Conservation (phyloP, 1,140 invertebrate species). For the Sarcophaga peregrina region DNA sequence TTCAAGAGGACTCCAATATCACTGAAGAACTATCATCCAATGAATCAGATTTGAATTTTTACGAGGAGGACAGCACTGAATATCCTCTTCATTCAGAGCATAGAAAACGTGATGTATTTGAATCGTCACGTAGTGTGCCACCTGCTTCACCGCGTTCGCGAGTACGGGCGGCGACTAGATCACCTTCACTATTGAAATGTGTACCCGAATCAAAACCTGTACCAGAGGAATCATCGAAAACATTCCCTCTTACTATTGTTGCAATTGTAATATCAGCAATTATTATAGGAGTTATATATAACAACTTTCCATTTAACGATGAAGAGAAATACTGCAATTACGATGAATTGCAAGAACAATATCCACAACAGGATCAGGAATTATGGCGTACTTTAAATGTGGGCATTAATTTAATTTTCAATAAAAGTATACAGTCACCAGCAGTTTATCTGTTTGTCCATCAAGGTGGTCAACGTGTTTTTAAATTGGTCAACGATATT, state of each 20-base stretch:
- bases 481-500: slow-evolving; percentile 51
- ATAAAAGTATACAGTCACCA: slow-evolving; percentile 48
- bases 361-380: slow-evolving; percentile 26
- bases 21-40: too few species aligned
- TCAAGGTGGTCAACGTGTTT: slow-evolving; percentile 31
- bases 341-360: background rate
- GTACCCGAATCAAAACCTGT: background rate
- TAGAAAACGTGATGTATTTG: background rate
- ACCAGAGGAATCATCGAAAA: too few species aligned
- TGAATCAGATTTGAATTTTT: too few species aligned
- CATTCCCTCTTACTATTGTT: background rate
- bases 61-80: too few species aligned
- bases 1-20: too few species aligned
- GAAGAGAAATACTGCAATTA: slow-evolving; percentile 30
- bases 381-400: slow-evolving; percentile 52
- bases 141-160: background rate
- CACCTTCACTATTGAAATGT: background rate
- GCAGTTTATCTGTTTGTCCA: slow-evolving; percentile 56
- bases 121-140: slow-evolving; percentile 12
- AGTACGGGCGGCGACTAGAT: background rate
- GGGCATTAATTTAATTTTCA: slow-evolving; percentile 55
- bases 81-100: background rate
- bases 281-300: too few species aligned
- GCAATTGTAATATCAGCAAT: background rate
- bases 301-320: too few species aligned